Evolutionary conservation across 2,113 vertebrate species (phyloP).

Genomic region (Benitochromis conjunctus): DNA sequence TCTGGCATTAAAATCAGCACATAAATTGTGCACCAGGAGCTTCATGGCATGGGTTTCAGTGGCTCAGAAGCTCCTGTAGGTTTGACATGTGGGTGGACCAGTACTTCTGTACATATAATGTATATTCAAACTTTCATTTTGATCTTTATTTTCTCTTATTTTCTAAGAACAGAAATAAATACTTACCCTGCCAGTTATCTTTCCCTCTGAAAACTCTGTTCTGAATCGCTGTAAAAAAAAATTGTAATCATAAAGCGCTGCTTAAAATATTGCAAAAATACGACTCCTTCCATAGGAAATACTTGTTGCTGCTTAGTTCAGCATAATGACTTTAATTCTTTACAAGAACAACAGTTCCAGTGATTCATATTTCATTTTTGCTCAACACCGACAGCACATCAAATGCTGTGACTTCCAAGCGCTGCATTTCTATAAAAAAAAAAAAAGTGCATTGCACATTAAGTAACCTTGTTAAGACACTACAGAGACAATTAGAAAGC

Average conservation of each 20-base stretch:
- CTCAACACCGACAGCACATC: not conserved
- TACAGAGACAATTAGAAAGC: not conserved
- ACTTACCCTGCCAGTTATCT: conserved; percentile 97
- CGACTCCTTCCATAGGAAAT: not conserved
- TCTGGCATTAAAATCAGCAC: not conserved
- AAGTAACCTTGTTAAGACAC: not conserved
- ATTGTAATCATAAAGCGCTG: not conserved
- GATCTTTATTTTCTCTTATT: not conserved
- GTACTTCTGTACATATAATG: not conserved
- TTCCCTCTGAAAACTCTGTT: conserved; percentile 98
- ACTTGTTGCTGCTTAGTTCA: not conserved
- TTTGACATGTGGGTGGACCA: not conserved
- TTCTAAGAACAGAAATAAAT: not conserved
- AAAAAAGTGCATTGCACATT: not conserved
- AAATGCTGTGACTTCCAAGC: not conserved
- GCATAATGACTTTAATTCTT: not conserved
- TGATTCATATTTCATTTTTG: not conserved
- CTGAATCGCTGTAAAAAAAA: conserved; percentile 85
- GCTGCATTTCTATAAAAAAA: not conserved
- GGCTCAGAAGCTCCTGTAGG: not conserved
- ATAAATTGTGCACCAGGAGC: not conserved
- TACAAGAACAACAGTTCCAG: not conserved
- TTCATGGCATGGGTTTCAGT: not conserved
- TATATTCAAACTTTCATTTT: not conserved
- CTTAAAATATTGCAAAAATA: not conserved